A percentile compares a stretch with the other conserved stretches of the same genome.
Conservation (phyloP, 2,888 invertebrate species). For the Parnassius smintheus region DNA sequence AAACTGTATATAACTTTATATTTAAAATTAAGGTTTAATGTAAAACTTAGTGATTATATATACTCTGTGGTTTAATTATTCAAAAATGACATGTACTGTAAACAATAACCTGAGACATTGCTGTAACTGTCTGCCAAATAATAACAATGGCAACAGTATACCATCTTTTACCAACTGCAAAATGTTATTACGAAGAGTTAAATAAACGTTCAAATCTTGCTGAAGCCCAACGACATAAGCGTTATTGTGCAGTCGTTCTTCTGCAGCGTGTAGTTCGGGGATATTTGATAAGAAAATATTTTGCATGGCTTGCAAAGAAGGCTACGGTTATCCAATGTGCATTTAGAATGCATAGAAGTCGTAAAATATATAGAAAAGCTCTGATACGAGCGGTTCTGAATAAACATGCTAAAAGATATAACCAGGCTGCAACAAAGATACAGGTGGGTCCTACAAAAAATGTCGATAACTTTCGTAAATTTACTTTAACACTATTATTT, state of each 20-base stretch:
- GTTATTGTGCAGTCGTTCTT: conserved; percentile 56
- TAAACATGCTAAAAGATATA: conserved; percentile 61
- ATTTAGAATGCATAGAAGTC: conserved; percentile 56
- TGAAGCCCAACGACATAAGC: conserved; percentile 46
- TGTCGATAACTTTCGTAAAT: too few relatives aligned
- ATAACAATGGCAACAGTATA: conserved; percentile 60
- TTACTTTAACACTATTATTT: not conserved
- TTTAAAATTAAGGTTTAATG: too few relatives aligned
- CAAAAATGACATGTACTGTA: too few relatives aligned
- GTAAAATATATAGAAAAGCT: conserved; percentile 53
- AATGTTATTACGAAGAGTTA: conserved; percentile 53
- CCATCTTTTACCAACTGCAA: conserved; percentile 44
- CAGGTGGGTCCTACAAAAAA: conserved; percentile 47
- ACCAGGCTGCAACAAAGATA: conserved; percentile 54
- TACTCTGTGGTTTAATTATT: too few relatives aligned
- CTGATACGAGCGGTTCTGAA: conserved; percentile 57
- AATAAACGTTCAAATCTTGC: conserved; percentile 54
- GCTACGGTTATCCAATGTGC: conserved; percentile 67
- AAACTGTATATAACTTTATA: too few relatives aligned
- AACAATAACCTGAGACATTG: too few relatives aligned
- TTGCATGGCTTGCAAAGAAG: conserved; percentile 60
- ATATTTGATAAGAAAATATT: conserved; percentile 60
- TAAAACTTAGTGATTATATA: too few relatives aligned
- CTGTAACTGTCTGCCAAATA: not conserved
- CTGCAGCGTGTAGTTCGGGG: conserved; percentile 61